Base-by-base conservation (phyloP, 2,113 vertebrate species). In the Oophaga pumilio region DNA sequence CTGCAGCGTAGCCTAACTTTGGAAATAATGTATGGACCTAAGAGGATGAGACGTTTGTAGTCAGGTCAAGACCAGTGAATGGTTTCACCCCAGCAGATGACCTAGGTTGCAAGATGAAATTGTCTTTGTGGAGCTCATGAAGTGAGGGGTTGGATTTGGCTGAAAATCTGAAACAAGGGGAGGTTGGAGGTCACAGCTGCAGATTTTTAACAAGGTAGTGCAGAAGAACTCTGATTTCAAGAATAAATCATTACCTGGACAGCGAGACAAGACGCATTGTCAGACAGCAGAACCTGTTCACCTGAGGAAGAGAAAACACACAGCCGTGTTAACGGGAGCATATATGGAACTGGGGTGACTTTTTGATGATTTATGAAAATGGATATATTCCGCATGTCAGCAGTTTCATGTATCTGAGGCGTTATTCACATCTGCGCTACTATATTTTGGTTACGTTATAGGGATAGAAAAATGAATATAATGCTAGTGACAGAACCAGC, bases 271-370 rank as follows among this genome's bases (percentile, higher is more conserved):
- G 98, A 96, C 68, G 98, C 97, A 90, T 97, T 98, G 90, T 99
- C 98, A 91, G 98, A 98, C 91, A 99, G 96, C 89, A 99, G 94
- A 92, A 99, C 97, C 91, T 99, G 98, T 90, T 98, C 97, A 59
- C 97, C 98, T 99, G 94, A 91, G 89, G 71, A 90, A 92, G 93
- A 92, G 62, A 89, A 91, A 66, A 33, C 12, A 91, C 90, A 85
- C 7, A 52, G 50, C 49, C 81, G 57, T 84, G 78, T 92, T 88
- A 92, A 28, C 90, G 88, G 82, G 26, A 50, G 43, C 8, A 43
- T 1, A 43, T 74, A 49, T 74, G 49, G 18, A 74, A 43, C 71
- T 8, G 71, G 33, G 43, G 53, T 52, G 49, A 15, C 14, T 24
- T 52, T 56, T 33, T 71, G 69, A 43, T 9, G 69, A 73, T 73